Evolutionary conservation across 2,888 invertebrate species (phyloP), one percentile per base, ranked within the genome.

Genomic region (Hyppa rectilinea): DNA sequence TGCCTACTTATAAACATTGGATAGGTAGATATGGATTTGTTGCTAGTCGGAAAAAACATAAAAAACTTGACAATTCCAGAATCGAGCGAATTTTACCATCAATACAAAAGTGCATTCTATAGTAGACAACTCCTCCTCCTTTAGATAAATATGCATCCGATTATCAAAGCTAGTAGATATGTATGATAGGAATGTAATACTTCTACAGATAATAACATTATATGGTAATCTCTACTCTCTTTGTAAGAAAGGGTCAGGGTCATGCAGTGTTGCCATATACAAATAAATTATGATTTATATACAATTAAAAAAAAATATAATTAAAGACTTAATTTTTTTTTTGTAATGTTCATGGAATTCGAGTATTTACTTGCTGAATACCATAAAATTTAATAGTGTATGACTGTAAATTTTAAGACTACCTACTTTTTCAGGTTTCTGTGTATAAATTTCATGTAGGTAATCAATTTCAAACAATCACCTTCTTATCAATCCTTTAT

Each of bases 161-260:
- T n/a, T n/a, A n/a, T n/a, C n/a, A n/a, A n/a, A n/a, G n/a, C n/a
- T n/a, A n/a, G n/a, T n/a, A n/a, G n/a, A n/a, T n/a, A n/a, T n/a
- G n/a, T n/a, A n/a, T n/a, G n/a, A n/a, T n/a, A n/a, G n/a, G 49
- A 73, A 58, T 43, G 38, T 60, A 67, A 75, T 76, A 58, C 69
- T 77, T 77, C 40, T 45, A 61, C 38, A 76, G 76, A 75, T 80
- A 76, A 79, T 49, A 9, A 43, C 23, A 49, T 75, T 49, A 53
- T 56, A 55, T 74, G 75, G 66, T 74, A 75, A 80, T 80, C 65
- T 50, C 29, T 45, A 29, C 23, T 56, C 31, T 80, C 58, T 56
- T 20, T 40, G 40, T 47, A 7, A 26, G 5, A 26, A 40, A 52
- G 23, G 80, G 68, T 75, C 76, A 76, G 47, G 80, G 76, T 58